A percentile compares a stretch with the other conserved stretches of the same genome.
These are phyloP conservation scores for Drosophila histrio DNA, from an alignment of 2,888 invertebrate genomes.

Conservation along the genomic window DNA sequence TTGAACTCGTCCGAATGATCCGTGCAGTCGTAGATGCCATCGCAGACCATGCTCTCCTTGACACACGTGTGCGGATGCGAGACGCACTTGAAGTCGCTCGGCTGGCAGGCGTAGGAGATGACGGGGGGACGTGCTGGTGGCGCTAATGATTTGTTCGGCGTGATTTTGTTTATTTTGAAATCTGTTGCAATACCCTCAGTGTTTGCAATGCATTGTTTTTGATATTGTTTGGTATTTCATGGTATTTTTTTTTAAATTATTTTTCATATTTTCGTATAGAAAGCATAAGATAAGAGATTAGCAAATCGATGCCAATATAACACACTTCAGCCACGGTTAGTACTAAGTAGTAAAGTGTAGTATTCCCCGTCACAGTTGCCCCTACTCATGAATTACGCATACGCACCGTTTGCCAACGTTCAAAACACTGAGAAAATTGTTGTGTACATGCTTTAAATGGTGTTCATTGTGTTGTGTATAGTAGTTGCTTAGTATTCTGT, in stretches of 20 bases:
- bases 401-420: conserved; percentile 32
- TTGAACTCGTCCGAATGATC: conserved; percentile 88
- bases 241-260: conserved; percentile 3
- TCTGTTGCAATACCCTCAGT: conserved; percentile 56
- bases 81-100: conserved; percentile 83
- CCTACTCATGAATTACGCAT: conserved; percentile 26
- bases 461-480: conserved; percentile 5
- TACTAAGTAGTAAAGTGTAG: conserved; percentile 34
- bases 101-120: conserved; percentile 74
- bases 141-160: conserved; percentile 50
- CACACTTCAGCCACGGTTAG: conserved; percentile 37
- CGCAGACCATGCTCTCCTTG: conserved; percentile 85
- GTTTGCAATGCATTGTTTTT: conserved; percentile 2
- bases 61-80: conserved; percentile 84
- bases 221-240: conserved; percentile 7
- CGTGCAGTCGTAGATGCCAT: conserved; percentile 86
- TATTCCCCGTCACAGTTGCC: neutral
- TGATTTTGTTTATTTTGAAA: conserved; percentile 68
- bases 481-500: conserved; percentile 2
- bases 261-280: conserved; percentile 14
- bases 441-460: neutral
- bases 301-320: conserved; percentile 13
- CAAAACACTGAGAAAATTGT: neutral
- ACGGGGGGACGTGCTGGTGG: conserved; percentile 39
- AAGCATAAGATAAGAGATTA: conserved; percentile 47